Base-by-base conservation (phyloP, 2,113 vertebrate species). In the Macrotus californicus region DNA sequence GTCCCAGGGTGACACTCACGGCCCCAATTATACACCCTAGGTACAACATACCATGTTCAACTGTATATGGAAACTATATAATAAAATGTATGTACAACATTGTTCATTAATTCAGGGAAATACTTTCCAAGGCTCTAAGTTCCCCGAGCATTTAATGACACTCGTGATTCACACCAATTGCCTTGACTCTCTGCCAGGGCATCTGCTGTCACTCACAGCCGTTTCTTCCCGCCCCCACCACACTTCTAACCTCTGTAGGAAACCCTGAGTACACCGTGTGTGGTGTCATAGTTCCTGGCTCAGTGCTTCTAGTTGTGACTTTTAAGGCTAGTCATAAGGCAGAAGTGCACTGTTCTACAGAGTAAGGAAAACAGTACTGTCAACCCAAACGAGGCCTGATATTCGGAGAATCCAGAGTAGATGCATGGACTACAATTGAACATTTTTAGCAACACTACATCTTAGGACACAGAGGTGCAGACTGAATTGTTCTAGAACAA, bases 401-500 rank as follows among this genome's bases (percentile, higher is more conserved):
- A 90, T 73, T 59, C 61, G 86, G 50, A 95, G 31, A 95, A 94
- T 66, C 84, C 83, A 39, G 10, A 39, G 95, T 43, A 67, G 56
- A 41, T 6, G 31, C 3, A 39, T 0, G 66, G 7, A 64, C 43
- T 43, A 39, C 24, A 48, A n/a, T 4, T 73, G 34, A 94, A 43
- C 48, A 87, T 69, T 93, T 69, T 89, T 70, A 92, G 81, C 48
- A 91, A 89, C 12, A 19, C 0, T 75, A 75, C 26, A 64, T 89
- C 85, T n/a, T 54, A 39, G 0, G 24, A 48, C 95, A 89, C 7
- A 72, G 54, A 76, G 22, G n/a, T 26, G 11, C 0, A 11, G 15
- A 43, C 0, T 14, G 43, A 31, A 13, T 11, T 81, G 13, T n/a
- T 82, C 48, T 12, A 22, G n/a, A 70, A 39, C 12, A 70, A 66